phyloP scores from a whole-genome alignment of 2,797 vertebrate genomes.

The Chloroceryle inda region DNA sequence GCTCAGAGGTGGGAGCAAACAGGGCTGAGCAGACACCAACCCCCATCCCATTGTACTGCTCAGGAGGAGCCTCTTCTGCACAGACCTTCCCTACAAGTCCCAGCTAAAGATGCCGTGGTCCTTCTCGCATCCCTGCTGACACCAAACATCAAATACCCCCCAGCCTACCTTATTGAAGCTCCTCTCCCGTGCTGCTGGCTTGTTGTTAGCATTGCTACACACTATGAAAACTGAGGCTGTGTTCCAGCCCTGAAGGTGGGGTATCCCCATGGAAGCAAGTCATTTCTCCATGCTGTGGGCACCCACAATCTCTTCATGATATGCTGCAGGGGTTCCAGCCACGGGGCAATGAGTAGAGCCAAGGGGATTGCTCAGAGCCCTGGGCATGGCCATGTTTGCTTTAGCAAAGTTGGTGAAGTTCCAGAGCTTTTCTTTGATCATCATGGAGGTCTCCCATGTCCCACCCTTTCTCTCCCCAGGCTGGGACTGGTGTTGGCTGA shows the following conservation, averaged over 20 bases:
- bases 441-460: neutral
- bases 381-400: neutral
- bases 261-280: neutral
- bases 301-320: neutral
- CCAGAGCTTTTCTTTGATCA: neutral
- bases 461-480: neutral
- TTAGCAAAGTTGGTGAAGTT: neutral
- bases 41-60: neutral
- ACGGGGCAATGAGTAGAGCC: rapidly evolving
- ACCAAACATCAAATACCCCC: neutral
- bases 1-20: neutral
- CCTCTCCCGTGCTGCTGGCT: neutral
- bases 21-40: neutral
- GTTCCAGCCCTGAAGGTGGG: neutral
- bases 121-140: neutral
- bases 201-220: neutral
- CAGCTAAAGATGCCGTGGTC: rapidly evolving
- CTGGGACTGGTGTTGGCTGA: neutral
- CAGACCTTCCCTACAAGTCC: neutral
- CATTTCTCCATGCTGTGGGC: neutral
- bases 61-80: neutral
- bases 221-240: neutral
- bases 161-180: neutral
- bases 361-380: neutral
- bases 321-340: neutral